Conservation (phyloP, 1,140 invertebrate genomes). For the Drosophila nikananu region DNA sequence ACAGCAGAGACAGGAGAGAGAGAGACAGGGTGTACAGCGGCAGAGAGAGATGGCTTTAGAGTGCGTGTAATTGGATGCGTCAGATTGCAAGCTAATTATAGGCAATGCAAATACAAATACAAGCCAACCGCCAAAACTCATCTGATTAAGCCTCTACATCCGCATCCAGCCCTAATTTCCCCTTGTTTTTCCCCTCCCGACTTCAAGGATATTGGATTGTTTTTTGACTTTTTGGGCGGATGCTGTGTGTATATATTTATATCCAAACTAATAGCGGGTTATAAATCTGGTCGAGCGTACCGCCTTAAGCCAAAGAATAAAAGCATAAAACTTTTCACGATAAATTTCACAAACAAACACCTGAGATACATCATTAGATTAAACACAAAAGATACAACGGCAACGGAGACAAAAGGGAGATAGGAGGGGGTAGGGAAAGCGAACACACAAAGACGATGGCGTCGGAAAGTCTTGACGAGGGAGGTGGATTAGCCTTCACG, state of each 20-base stretch:
- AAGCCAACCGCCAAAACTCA: constrained; percentile 38
- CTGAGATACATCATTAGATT: constrained; percentile 84
- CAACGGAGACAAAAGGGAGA: constrained; percentile 49
- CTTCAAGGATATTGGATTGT: constrained; percentile 15
- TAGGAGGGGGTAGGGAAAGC: neutral
- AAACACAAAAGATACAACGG: constrained; percentile 74
- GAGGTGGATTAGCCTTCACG: constrained; percentile 17
- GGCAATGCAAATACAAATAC: constrained; percentile 37
- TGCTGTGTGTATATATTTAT: constrained; percentile 31
- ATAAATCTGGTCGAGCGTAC: constrained; percentile 66
- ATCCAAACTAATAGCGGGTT: constrained; percentile 78
- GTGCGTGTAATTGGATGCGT: constrained; percentile 69
- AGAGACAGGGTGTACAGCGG: constrained; percentile 6
- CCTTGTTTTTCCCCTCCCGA: neutral
- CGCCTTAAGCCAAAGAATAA: constrained; percentile 76
- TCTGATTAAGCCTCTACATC: constrained; percentile 20
- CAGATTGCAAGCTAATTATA: constrained; percentile 68
- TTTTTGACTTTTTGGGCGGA: constrained; percentile 17
- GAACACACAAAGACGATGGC: constrained; percentile 15
- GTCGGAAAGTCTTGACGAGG: constrained; percentile 12
- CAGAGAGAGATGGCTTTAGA: neutral
- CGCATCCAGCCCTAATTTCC: neutral
- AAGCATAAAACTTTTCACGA: constrained; percentile 80
- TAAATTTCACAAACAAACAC: constrained; percentile 84
- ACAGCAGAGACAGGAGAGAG: neutral